A percentile compares a stretch with the other conserved stretches of the same genome.
Evolutionary conservation across 2,797 vertebrate species (phyloP).

Genomic region (Bufotes viridis): DNA sequence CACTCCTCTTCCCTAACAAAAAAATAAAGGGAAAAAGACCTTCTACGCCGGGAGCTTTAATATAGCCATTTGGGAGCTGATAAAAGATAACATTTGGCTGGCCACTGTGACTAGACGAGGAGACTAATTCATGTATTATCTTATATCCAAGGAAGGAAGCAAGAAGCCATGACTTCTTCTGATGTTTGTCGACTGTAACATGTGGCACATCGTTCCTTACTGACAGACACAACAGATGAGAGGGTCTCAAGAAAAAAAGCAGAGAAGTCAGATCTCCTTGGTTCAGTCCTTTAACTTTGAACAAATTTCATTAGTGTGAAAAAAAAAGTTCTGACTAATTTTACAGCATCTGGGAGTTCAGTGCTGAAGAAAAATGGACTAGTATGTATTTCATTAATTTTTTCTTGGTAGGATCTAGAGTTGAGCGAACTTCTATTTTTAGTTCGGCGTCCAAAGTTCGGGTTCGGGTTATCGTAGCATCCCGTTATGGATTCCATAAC

Average conservation of each 20-base stretch:
- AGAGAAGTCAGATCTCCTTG: neutral
- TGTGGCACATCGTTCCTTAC: slow-evolving; percentile 20
- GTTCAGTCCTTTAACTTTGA: neutral
- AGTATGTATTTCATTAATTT: too few relatives aligned
- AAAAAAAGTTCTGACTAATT: neutral
- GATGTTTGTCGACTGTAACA: slow-evolving; percentile 29
- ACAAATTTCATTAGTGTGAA: neutral
- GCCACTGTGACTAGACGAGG: slow-evolving; percentile 44
- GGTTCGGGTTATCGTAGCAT: too few relatives aligned
- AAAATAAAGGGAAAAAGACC: slow-evolving; percentile 15
- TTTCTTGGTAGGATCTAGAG: too few relatives aligned
- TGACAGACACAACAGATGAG: slow-evolving; percentile 29
- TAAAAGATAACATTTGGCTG: slow-evolving; percentile 54
- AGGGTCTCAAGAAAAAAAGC: neutral
- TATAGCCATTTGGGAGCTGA: slow-evolving; percentile 41
- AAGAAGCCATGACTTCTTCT: slow-evolving; percentile 40
- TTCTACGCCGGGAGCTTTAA: neutral
- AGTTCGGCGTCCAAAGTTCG: too few relatives aligned
- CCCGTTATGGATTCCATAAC: too few relatives aligned
- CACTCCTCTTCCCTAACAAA: slow-evolving; percentile 40
- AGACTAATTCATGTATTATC: slow-evolving; percentile 61
- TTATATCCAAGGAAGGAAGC: slow-evolving; percentile 53
- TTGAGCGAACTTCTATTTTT: too few relatives aligned
- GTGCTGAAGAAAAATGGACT: too few relatives aligned
- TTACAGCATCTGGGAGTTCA: too few relatives aligned